Evolutionary conservation across 37 sponge, comb jelly and placozoan species (phyloP).

Genomic region (Amphimedon queenslandica): DNA sequence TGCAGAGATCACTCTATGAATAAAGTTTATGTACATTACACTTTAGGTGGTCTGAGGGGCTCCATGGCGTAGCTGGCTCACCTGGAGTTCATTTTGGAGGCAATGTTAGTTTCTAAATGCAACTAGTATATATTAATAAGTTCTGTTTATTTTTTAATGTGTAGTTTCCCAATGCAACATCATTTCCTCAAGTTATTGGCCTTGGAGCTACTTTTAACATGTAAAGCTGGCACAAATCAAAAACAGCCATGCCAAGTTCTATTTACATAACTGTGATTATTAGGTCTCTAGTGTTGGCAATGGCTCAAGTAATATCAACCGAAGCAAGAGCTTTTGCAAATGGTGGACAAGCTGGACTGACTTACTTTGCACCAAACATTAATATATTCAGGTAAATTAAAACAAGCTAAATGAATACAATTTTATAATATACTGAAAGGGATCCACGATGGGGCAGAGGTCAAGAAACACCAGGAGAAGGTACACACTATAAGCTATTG

Average conservation of each 20-base stretch:
- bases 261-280: not conserved
- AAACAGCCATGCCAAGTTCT: slow-evolving; percentile 1
- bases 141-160: not conserved
- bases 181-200: slow-evolving; percentile 56
- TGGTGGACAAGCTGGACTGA: slow-evolving; percentile 64
- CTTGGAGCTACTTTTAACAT: slow-evolving; percentile 49
- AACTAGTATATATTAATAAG: not conserved
- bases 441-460: slow-evolving; percentile 87
- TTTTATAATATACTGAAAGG: slow-evolving; percentile 9
- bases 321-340: slow-evolving; percentile 77
- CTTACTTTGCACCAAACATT: slow-evolving; percentile 86
- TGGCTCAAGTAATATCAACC: slow-evolving; percentile 58
- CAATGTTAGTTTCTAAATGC: slow-evolving; percentile 45
- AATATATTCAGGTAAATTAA: slow-evolving; percentile 60
- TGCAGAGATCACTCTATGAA: too few species aligned
- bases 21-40: not conserved
- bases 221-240: too few species aligned
- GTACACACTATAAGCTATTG: slow-evolving; percentile 6
- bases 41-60: slow-evolving; percentile 76
- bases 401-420: not conserved
- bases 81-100: slow-evolving; percentile 76
- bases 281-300: slow-evolving; percentile 45
- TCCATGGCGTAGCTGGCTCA: slow-evolving; percentile 73
- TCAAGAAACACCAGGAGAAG: slow-evolving; percentile 87
- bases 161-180: slow-evolving; percentile 39